phyloP scores from a whole-genome alignment of 2,113 vertebrate genomes.

The Hyla sarda region DNA sequence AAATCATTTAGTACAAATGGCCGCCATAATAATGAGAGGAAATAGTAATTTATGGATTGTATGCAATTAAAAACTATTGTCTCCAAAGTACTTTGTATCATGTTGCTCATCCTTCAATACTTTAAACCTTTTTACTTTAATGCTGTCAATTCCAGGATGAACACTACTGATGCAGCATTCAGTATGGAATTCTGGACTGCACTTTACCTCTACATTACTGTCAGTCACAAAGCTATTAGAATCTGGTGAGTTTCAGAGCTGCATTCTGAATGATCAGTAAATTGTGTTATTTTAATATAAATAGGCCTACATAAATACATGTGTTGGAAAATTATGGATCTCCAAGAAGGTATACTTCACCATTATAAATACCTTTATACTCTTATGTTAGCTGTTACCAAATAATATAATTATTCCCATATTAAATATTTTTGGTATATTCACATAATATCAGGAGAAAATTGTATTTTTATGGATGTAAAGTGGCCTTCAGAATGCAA shows the following conservation, averaged over 20 bases:
- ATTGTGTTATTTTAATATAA: not conserved
- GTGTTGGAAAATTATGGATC: not conserved
- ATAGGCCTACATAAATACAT: not conserved
- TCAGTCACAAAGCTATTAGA: conserved; percentile 51
- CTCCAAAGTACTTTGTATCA: conserved; percentile 55
- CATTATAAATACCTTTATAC: not conserved
- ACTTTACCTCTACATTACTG: conserved; percentile 54
- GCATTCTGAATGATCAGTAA: not conserved
- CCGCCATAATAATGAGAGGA: conserved; percentile 56
- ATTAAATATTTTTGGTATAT: too few relatives aligned
- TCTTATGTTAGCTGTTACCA: too few relatives aligned
- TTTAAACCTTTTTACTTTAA: conserved; percentile 52
- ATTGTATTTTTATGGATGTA: too few relatives aligned
- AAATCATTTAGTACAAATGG: conserved; percentile 54
- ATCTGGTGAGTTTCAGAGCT: not conserved
- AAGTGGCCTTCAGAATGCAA: too few relatives aligned
- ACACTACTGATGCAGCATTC: conserved; percentile 27
- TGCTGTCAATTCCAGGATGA: conserved; percentile 8
- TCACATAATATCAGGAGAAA: too few relatives aligned
- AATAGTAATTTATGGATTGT: conserved; percentile 57
- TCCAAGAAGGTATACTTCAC: not conserved
- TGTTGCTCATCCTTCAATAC: conserved; percentile 57
- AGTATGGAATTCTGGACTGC: conserved; percentile 44
- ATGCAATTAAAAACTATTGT: conserved; percentile 60
- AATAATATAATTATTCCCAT: too few relatives aligned